These are phyloP conservation scores for Labeo calbasu DNA, from an alignment of 2,797 vertebrate species.

Conservation along the genomic window DNA sequence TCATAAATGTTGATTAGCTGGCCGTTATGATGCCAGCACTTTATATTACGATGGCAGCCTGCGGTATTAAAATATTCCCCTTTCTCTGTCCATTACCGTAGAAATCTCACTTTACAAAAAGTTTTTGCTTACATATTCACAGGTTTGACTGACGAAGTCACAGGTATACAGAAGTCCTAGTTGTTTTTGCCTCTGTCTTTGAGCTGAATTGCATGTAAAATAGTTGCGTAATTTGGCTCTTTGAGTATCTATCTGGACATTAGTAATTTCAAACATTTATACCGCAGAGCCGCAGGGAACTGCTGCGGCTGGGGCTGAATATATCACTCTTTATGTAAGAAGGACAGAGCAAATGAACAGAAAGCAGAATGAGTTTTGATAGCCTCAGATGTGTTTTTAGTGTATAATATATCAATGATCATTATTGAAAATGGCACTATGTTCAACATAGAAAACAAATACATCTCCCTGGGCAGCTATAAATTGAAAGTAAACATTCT, in stretches of 20 bases:
- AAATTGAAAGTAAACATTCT: conserved; percentile 17
- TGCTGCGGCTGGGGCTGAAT: neutral
- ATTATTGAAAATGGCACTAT: conserved; percentile 14
- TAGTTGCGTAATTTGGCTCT: conserved; percentile 2
- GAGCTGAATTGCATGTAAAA: conserved; percentile 5
- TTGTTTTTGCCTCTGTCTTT: conserved; percentile 1
- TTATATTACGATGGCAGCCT: conserved; percentile 8
- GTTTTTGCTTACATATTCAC: neutral
- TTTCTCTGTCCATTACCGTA: conserved; percentile 1
- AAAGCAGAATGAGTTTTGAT: conserved; percentile 32
- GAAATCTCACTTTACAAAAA: conserved; percentile 4
- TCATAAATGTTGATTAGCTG: conserved; percentile 45
- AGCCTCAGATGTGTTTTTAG: conserved; percentile 7
- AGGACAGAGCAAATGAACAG: conserved; percentile 18
- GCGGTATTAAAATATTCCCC: conserved; percentile 21
- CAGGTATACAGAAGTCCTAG: neutral
- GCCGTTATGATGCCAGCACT: neutral
- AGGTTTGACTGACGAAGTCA: neutral
- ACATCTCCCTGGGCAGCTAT: neutral
- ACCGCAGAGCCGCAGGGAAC: neutral
- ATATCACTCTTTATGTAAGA: conserved; percentile 9
- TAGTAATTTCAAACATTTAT: conserved; percentile 33
- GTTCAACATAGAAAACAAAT: conserved; percentile 7
- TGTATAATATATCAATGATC: conserved; percentile 47
- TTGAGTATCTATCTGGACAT: conserved; percentile 31